Percentiles rank a stretch among this genome's conserved stretches.
phyloP scores from a whole-genome alignment of 2,888 invertebrate genomes.

The Rhamphomyia laevipes region DNA sequence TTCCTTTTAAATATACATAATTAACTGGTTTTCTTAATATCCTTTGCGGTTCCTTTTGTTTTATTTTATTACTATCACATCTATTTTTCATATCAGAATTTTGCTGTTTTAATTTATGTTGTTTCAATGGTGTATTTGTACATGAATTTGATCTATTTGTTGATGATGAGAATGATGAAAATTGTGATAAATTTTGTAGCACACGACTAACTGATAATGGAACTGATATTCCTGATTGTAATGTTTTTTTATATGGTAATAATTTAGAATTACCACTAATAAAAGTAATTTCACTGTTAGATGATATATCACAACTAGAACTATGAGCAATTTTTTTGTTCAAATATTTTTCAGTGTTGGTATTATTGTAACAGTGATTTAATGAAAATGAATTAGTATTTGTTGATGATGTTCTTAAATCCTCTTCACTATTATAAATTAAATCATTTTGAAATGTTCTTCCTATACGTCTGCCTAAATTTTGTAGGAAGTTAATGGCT shows the following conservation, averaged over 20 bases:
- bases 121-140: constrained; percentile 39
- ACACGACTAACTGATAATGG: constrained; percentile 56
- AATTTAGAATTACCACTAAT: constrained; percentile 16
- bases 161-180: no score
- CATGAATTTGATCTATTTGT: constrained; percentile 49
- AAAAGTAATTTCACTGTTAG: constrained; percentile 17
- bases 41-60: constrained; percentile 44
- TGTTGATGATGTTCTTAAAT: constrained; percentile 37
- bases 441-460: constrained; percentile 16
- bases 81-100: no score
- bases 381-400: constrained; percentile 29
- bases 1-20: constrained; percentile 67
- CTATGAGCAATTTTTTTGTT: constrained; percentile 12
- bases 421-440: constrained; percentile 39
- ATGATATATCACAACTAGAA: constrained; percentile 33
- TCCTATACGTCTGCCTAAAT: constrained; percentile 13
- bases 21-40: constrained; percentile 66
- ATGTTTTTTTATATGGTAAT: no score
- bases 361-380: constrained; percentile 24
- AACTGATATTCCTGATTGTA: constrained; percentile 30
- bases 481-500: constrained; percentile 15
- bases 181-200: constrained; percentile 52
- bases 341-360: constrained; percentile 18
- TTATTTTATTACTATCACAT: constrained; percentile 1
- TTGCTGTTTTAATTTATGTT: constrained; percentile 4